Conservation (phyloP, 2,888 invertebrate genomes). For the Smittia sp. region DNA sequence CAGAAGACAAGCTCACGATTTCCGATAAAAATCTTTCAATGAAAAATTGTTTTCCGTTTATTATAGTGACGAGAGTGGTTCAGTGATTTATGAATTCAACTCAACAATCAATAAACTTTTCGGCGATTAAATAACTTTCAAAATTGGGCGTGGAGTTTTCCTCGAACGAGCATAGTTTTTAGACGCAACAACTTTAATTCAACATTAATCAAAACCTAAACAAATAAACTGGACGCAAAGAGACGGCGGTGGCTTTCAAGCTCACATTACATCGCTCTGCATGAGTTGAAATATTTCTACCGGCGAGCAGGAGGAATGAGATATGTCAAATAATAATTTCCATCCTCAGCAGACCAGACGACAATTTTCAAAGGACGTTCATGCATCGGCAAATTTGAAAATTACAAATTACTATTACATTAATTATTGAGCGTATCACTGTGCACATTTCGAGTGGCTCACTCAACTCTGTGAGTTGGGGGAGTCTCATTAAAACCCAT, state of each 20-base stretch:
- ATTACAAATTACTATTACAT: slow-evolving; percentile 39
- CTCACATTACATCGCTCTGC: background rate
- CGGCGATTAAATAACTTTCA: slow-evolving; percentile 17
- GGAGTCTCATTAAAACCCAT: slow-evolving; percentile 37
- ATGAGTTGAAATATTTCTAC: background rate
- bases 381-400: slow-evolving; percentile 38
- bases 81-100: background rate
- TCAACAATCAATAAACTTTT: slow-evolving; percentile 4
- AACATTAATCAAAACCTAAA: background rate
- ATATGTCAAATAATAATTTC: slow-evolving; percentile 16
- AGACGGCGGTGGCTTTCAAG: background rate
- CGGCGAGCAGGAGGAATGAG: background rate
- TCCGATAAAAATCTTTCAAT: no score
- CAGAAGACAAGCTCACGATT: no score
- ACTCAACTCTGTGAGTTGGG: background rate
- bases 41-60: slow-evolving; percentile 5
- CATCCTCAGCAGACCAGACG: slow-evolving; percentile 33
- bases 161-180: background rate
- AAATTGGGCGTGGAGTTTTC: background rate
- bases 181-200: background rate
- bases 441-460: background rate
- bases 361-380: slow-evolving; percentile 37
- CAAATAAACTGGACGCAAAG: background rate
- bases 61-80: background rate
- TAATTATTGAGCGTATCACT: slow-evolving; percentile 23